phyloP scores from a whole-genome alignment of 1,140 invertebrate genomes.

The Tetramorium alpestre region DNA sequence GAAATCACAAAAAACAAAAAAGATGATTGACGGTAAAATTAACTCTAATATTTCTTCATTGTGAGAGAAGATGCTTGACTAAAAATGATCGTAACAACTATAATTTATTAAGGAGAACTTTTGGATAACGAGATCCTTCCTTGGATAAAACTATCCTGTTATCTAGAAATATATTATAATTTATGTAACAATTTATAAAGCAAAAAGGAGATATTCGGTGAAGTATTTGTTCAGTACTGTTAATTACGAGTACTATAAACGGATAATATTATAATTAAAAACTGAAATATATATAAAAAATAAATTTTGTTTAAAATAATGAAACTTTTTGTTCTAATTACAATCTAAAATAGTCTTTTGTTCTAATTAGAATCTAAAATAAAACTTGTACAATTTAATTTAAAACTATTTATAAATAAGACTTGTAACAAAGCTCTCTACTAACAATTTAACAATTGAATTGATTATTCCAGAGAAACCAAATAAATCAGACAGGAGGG shows the following conservation, averaged over 20 bases:
- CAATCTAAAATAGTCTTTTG: too few species aligned
- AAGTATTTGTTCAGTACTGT: too few species aligned
- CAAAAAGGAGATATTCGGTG: too few species aligned
- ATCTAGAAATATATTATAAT: background rate
- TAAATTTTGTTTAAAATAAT: too few species aligned
- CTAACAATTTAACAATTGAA: background rate
- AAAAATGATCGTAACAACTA: background rate
- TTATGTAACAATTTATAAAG: too few species aligned
- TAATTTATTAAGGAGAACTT: background rate
- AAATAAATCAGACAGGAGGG: background rate
- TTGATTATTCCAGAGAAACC: too few species aligned
- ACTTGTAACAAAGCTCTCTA: background rate
- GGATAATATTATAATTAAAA: too few species aligned
- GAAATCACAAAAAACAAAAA: background rate
- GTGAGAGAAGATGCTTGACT: background rate
- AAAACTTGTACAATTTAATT: background rate
- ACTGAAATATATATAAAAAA: too few species aligned
- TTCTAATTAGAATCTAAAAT: too few species aligned
- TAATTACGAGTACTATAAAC: too few species aligned
- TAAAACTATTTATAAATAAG: background rate
- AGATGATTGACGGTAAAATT: background rate
- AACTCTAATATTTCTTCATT: background rate
- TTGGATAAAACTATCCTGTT: background rate
- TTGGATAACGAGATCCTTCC: background rate
- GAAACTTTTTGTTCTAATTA: too few species aligned